Conservation (phyloP, 2,797 vertebrate species). For the Limnodromus scolopaceus region DNA sequence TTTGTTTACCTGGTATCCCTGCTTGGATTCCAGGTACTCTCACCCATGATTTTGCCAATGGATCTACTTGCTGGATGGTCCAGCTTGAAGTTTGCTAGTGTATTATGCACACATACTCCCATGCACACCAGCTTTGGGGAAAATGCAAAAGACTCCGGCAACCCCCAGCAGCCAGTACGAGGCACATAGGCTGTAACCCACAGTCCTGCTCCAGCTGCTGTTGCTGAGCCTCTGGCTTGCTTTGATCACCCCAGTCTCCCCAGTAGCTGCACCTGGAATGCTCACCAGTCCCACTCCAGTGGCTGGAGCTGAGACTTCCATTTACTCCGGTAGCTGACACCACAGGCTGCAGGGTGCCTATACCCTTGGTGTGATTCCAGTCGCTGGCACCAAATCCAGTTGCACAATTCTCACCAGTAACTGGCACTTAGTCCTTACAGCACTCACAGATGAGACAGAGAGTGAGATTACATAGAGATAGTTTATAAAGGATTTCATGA, state of each 20-base stretch:
- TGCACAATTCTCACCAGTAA: neutral
- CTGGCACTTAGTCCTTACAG: neutral
- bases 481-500: neutral
- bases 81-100: neutral
- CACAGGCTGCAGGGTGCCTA: too few relatives aligned
- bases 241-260: neutral
- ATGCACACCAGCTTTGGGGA: neutral
- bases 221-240: accelerated
- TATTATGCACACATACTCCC: neutral
- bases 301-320: neutral
- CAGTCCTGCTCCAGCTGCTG: neutral
- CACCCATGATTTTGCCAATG: neutral
- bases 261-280: neutral
- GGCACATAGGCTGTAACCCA: accelerated
- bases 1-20: neutral
- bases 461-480: neutral
- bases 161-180: neutral
- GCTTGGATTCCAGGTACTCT: neutral
- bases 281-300: neutral
- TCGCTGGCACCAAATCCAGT: neutral
- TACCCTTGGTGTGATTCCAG: accelerated
- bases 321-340: neutral
- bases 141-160: neutral
- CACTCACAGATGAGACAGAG: neutral
- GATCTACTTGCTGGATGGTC: neutral